Base-by-base conservation (phyloP, 1,140 invertebrate species). In the Venturia canescens region DNA sequence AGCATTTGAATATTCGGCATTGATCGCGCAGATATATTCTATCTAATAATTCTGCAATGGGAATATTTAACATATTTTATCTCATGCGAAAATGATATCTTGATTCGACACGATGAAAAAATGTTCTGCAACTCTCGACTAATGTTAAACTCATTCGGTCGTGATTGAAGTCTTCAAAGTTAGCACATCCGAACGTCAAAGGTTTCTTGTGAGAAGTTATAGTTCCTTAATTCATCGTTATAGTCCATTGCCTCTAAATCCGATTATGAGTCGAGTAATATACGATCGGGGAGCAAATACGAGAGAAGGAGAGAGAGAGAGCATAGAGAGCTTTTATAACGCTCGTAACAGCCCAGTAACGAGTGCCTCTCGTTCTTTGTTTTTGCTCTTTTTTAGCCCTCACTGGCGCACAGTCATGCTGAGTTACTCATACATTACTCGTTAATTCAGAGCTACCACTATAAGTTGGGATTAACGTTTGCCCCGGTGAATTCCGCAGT, bases 381-480 rank as follows among this genome's bases (percentile, higher is more conserved):
- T 74, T 74, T 63, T 63, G 60, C 60, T 74, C 38, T 63, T 6
- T 53, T 69, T 69, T 66, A 29, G 1, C n/a, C 6, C 72, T 60
- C 72, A 2, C 31, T 57, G 13, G 38, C 3, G 13, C 27, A 38
- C 50, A 21, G 26, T 69, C 27, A 29, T 21, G 66, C 7, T 11
- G 26, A n/a, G 48, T 27, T 60, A 57, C 50, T 60, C 72, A 34
- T 76, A 34, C 72, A 76, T 34, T 76, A 76, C 72, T 76, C 72
- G 72, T 76, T 76, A 76, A 76, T 76, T 18, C 50, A 60, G 38
- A 44, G 44, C 50, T 2, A 15, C 23, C 71, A 18, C 48, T 57
- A 74, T 48, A 44, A 44, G 71, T 74, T 74, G 53, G 53, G 27
- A 76, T 76, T 76, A 76, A 34, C n/a, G 44, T 74, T 74, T 29